Evolutionary conservation across 2,888 invertebrate species (phyloP), one percentile per base, ranked within the genome.

Genomic region (Acanthosepion esculentum): DNA sequence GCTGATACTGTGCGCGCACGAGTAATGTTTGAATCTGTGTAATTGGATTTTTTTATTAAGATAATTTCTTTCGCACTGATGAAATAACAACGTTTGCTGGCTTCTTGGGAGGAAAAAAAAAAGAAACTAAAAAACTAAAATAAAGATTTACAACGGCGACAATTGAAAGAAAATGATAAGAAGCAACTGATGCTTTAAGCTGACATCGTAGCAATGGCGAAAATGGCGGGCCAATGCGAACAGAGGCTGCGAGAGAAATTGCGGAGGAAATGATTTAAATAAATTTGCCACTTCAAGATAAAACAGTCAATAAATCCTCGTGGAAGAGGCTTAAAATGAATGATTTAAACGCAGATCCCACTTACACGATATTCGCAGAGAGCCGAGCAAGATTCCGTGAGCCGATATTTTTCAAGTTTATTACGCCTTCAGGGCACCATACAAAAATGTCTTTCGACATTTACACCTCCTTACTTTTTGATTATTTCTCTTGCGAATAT

Each of bases 41-140:
- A 78, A 78, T 78, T 78, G 78, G 78, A 78, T 78, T 78, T 15
- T n/a, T 78, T 78, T 78, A 78, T 78, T 78, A 78, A 78, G 78
- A 33, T 59, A 59, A 59, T 59, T 59, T 78, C n/a, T 18, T 78
- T 18, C 5, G n/a, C 33, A n/a, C 15, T 29, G 78, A 78, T 78
- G 78, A 78, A 78, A 78, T 78, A 78, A 29, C 78, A 78, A 29
- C 78, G 6, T 78, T 78, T 78, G 5, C 33, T 0, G 33, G 33
- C 4, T 78, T 78, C 78, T n/a, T 78, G 0, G 12, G 18, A n/a
- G 33, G 15, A n/a, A 12, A 78, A n/a, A 78, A 23, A 33, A n/a
- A 18, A n/a, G 0, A 78, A 15, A 33, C n/a, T n/a, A n/a, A 78
- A 0, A n/a, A 78, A n/a, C n/a, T 78, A 78, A n/a, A n/a, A 78